Percentiles rank a stretch among this genome's conserved stretches.
Conservation (phyloP, 2,113 vertebrate species). For the Dendropsophus ebraccatus region DNA sequence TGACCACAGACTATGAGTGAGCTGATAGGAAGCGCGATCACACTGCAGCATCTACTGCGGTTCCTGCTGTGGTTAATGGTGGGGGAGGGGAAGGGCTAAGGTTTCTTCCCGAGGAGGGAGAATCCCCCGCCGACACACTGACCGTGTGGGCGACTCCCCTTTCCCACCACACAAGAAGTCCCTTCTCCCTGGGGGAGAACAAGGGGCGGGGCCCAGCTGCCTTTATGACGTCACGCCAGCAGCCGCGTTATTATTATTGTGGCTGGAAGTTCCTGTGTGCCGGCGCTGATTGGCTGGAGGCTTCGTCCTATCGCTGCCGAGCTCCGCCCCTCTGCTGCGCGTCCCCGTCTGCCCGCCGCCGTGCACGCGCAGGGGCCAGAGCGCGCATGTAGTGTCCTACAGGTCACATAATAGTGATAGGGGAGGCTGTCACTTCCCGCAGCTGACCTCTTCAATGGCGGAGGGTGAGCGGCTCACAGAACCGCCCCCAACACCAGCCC, state of each 20-base stretch:
- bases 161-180: slow-evolving; percentile 57
- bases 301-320: slow-evolving; percentile 20
- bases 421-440: slow-evolving; percentile 37
- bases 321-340: slow-evolving; percentile 6
- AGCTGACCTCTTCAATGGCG: slow-evolving; percentile 27
- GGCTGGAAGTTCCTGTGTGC: slow-evolving; percentile 41
- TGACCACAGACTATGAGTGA: not conserved
- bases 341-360: not conserved
- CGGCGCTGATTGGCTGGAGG: slow-evolving; percentile 30
- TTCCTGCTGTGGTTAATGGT: slow-evolving; percentile 2
- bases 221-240: slow-evolving; percentile 43
- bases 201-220: slow-evolving; percentile 2
- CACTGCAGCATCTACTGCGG: slow-evolving; percentile 23
- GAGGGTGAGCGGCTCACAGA: no score
- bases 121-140: slow-evolving; percentile 54
- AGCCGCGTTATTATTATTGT: slow-evolving; percentile 42
- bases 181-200: slow-evolving; percentile 34
- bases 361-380: not conserved
- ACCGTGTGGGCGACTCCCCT: slow-evolving; percentile 45
- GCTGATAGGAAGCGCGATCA: slow-evolving; percentile 6
- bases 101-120: slow-evolving; percentile 49
- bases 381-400: slow-evolving; percentile 29
- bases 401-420: slow-evolving; percentile 18
- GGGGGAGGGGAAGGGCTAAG: slow-evolving; percentile 50
- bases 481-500: no score